Base-by-base conservation (phyloP, 2,888 invertebrate species). In the Rhagonycha lutea region DNA sequence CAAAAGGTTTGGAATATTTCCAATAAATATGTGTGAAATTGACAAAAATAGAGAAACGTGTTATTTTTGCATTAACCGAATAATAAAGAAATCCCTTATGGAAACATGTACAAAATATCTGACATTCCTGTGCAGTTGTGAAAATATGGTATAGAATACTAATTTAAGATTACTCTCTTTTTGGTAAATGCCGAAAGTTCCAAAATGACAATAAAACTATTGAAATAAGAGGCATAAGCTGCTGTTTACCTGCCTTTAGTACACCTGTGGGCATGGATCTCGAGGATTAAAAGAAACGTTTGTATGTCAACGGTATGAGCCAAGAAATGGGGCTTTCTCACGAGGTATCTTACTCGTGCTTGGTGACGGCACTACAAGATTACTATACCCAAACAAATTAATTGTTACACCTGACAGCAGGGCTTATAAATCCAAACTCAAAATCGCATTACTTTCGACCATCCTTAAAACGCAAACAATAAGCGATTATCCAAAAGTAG, bases 101-200 rank as follows among this genome's bases (percentile, higher is more conserved):
- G 65, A 47, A 68, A 67, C 75, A 75, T 72, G 24, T 32, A 47
- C 26, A 61, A 65, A 72, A 72, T 71, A 61, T 61, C 67, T 61
- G 1, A 68, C 70, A 75, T 75, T 75, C 72, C 47, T 75, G 26
- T 14, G 24, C 72, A 24, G 68, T 70, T 65, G 72, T 73, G 61
- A 73, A 75, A 78, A 78, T 75, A 68, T 70, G 24, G 74, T 61
- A 24, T 29, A 70, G 77, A 75, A 78, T 78, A 78, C 77, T 78
- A 78, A 78, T 78, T 78, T 72, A 63, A 73, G 77, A 75, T 78
- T 78, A 78, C 73, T 23, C 61, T 62, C 77, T 77, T 77, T 74
- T 32, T 77, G 32, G 69, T 47, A 14, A 63, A 74, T 70, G 74
- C 78, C 78, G 78, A 78, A 77, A 74, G 70, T 29, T 74, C 60